phyloP scores from a whole-genome alignment of 2,888 invertebrate genomes.

The Apamea sordens region DNA sequence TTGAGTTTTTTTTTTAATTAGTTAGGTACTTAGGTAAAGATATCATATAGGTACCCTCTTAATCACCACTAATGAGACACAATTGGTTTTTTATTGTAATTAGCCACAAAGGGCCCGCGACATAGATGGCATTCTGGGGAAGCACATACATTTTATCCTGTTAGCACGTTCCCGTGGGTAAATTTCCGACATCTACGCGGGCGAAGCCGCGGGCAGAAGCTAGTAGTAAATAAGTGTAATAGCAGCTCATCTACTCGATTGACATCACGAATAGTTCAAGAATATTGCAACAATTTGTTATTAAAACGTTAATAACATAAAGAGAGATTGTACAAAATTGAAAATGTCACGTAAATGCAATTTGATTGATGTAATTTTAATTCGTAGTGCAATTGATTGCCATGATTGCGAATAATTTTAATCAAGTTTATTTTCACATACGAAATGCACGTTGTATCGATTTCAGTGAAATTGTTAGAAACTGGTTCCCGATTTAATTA shows the following conservation, averaged over 20 bases:
- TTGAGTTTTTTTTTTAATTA: too few relatives aligned
- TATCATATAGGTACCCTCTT: too few relatives aligned
- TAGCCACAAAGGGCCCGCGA: too few relatives aligned
- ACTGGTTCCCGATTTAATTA: conserved; percentile 35
- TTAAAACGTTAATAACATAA: conserved; percentile 11
- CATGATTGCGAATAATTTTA: conserved; percentile 33
- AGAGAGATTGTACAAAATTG: conserved; percentile 31
- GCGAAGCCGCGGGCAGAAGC: too few relatives aligned
- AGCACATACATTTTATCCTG: too few relatives aligned
- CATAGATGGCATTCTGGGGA: too few relatives aligned
- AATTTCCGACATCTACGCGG: too few relatives aligned
- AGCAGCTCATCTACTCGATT: background rate
- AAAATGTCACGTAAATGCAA: conserved; percentile 55
- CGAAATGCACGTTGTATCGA: conserved; percentile 17
- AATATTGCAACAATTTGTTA: conserved; percentile 34
- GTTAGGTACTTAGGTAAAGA: too few relatives aligned
- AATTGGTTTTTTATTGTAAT: too few relatives aligned
- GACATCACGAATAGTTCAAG: conserved; percentile 6
- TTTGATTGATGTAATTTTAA: conserved; percentile 52
- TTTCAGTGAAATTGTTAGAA: conserved; percentile 25
- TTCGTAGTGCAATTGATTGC: conserved; percentile 24
- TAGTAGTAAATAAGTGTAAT: background rate
- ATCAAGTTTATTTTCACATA: conserved; percentile 17
- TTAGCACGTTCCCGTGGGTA: too few relatives aligned
- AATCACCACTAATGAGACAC: too few relatives aligned